Evolutionary conservation across 2,113 vertebrate genomes (phyloP).

Genomic region (Paralichthys olivaceus): DNA sequence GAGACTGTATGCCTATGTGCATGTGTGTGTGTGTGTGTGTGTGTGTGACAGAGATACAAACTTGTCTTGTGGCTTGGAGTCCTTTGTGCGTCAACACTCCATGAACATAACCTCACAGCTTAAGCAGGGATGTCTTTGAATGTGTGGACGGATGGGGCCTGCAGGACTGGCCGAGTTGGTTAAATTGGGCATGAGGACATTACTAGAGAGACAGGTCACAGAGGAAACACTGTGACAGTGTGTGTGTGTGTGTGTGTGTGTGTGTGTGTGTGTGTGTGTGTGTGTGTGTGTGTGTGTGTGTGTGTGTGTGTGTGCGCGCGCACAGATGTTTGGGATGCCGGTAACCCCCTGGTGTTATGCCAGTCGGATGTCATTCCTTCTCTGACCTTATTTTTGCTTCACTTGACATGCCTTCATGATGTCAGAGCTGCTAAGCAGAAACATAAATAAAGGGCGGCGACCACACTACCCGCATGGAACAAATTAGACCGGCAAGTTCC

Average conservation of each 20-base stretch:
- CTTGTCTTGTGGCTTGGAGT: not conserved
- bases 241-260: not conserved
- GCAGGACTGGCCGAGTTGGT: slow-evolving; percentile 31
- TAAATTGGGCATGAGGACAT: slow-evolving; percentile 63
- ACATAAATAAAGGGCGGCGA: slow-evolving; percentile 75
- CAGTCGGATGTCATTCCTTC: slow-evolving; percentile 60
- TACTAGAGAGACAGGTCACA: slow-evolving; percentile 56
- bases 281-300: no score
- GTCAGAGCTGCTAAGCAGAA: slow-evolving; percentile 74
- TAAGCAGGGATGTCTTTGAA: slow-evolving; percentile 31
- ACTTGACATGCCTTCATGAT: slow-evolving; percentile 72
- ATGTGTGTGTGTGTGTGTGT: not conserved
- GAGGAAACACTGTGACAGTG: slow-evolving; percentile 15
- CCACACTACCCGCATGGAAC: slow-evolving; percentile 72
- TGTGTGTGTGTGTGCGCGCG: not conserved
- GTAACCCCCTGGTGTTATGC: slow-evolving; percentile 61
- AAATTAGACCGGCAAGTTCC: slow-evolving; percentile 71
- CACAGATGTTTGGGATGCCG: slow-evolving; percentile 61
- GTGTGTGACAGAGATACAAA: not conserved
- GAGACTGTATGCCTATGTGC: not conserved
- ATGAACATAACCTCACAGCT: slow-evolving; percentile 40
- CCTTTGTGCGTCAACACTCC: slow-evolving; percentile 41
- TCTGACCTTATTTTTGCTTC: slow-evolving; percentile 72
- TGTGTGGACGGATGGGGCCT: slow-evolving; percentile 48
- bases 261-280: not conserved